A percentile compares a stretch with the other conserved stretches of the same genome.
Conservation (phyloP, 2,888 invertebrate genomes). For the Lasioglossum morio region DNA sequence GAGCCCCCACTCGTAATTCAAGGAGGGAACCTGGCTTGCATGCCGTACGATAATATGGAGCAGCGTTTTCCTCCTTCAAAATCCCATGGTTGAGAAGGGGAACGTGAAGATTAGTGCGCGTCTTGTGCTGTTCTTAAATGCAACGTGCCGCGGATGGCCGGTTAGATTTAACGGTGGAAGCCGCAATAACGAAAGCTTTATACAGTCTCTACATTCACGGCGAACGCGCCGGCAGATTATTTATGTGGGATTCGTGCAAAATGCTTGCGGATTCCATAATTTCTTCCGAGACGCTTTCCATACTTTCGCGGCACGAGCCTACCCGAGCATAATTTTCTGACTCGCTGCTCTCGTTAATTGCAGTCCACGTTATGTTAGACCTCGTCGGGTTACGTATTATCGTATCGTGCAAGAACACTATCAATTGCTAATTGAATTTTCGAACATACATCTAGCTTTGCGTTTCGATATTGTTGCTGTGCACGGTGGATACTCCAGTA, state of each 20-base stretch:
- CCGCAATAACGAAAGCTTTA: constrained; percentile 63
- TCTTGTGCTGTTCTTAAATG: constrained; percentile 56
- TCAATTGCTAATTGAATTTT: constrained; percentile 4
- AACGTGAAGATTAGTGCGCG: constrained; percentile 62
- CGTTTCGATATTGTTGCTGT: background rate
- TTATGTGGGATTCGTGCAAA: constrained; percentile 49
- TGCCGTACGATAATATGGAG: constrained; percentile 37
- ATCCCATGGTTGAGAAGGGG: constrained; percentile 35
- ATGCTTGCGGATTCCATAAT: constrained; percentile 53
- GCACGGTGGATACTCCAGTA: background rate
- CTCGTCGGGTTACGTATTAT: background rate
- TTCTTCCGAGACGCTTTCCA: constrained; percentile 39
- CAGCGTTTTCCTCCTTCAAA: constrained; percentile 34
- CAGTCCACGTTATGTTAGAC: constrained; percentile 2
- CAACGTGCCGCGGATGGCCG: constrained; percentile 47
- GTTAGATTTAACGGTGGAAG: constrained; percentile 42
- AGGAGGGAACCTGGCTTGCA: constrained; percentile 30
- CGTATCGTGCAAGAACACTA: background rate
- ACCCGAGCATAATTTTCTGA: constrained; percentile 18
- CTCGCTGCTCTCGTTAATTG: constrained; percentile 35
- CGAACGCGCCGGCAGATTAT: constrained; percentile 37
- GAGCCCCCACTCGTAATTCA: constrained; percentile 21
- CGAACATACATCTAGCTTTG: background rate
- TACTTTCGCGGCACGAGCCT: constrained; percentile 25
- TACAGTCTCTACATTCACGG: constrained; percentile 34